Evolutionary conservation across 2,797 vertebrate species (phyloP), one percentile per base, ranked within the genome.

Genomic region (Argentina silus): DNA sequence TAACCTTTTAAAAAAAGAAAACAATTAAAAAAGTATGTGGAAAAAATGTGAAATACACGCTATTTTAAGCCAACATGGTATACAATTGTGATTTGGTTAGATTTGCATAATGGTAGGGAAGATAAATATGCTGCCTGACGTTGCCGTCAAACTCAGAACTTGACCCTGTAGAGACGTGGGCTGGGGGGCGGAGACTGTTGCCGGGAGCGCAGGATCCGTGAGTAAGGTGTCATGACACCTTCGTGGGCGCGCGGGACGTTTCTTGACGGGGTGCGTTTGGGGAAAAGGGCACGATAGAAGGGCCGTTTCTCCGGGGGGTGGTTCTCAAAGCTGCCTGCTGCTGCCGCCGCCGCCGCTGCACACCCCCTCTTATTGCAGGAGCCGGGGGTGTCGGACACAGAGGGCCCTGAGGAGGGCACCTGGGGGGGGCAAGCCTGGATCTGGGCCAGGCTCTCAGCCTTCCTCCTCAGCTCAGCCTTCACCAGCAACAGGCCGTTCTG

Each of bases 401-500:
- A 56, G 0, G 70, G 62, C 10, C 73, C 74, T 0, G 74, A 36
- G 0, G 80, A 79, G 45, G 83, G 73, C 9, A 67, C n/a, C n/a
- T n/a, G 53, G 21, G 85, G 74, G 21, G 88, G 69, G 0, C 77
- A 81, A 7, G 83, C 81, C 83, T 95, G 94, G 23, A 92, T 91
- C 74, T 95, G 94, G 0, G 93, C 91, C n/a, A 96, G 94, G 73
- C 90, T 93, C 64, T 95, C 92, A 0, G 92, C 95, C 85, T 97
- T 98, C 78, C 92, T 95, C 77, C 93, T 92, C 69, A 99, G 86
- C 71, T 98, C 96, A n/a, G 96, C 92, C 89, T 97, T 98, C 51
- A 99, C 94, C 75, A 99, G 87, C 79, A 91, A 89, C 91, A 99
- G 93, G 81, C 95, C 94, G 21, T 97, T 99, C 85, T 98, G 97